Conservation (phyloP, 2,888 invertebrate genomes). For the Philereme transversata region DNA sequence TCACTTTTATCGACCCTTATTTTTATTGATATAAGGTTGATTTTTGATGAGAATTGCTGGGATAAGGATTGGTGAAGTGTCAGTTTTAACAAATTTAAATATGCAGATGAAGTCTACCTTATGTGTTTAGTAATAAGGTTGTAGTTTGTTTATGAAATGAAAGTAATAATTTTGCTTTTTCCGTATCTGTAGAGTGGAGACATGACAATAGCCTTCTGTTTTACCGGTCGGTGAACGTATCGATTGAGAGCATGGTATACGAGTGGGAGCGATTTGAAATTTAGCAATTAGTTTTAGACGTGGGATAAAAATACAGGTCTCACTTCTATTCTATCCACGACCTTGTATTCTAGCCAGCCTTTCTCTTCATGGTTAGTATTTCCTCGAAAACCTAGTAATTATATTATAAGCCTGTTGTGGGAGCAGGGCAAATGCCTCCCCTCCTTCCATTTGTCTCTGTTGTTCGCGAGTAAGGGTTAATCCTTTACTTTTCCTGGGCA, state of each 20-base stretch:
- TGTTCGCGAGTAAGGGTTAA: too few species aligned
- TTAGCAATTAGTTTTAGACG: too few species aligned
- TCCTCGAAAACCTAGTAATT: too few species aligned
- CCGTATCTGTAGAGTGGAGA: slow-evolving; percentile 71
- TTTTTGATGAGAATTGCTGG: slow-evolving; percentile 7
- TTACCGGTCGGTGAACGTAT: slow-evolving; percentile 71
- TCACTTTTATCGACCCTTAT: slow-evolving; percentile 31
- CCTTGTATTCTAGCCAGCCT: too few species aligned
- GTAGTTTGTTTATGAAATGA: slow-evolving; percentile 34
- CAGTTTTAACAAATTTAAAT: slow-evolving; percentile 24
- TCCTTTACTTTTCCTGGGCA: too few species aligned
- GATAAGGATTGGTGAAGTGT: slow-evolving; percentile 16
- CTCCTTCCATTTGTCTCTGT: too few species aligned
- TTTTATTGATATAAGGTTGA: background rate
- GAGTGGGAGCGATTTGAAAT: slow-evolving; percentile 37
- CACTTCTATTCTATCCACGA: too few species aligned
- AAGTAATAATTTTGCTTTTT: slow-evolving; percentile 46
- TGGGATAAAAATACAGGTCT: too few species aligned
- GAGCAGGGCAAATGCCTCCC: too few species aligned
- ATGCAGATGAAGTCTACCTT: slow-evolving; percentile 25
- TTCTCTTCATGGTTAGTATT: too few species aligned
- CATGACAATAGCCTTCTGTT: slow-evolving; percentile 79
- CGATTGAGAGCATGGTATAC: slow-evolving; percentile 38
- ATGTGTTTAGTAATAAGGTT: slow-evolving; percentile 36
- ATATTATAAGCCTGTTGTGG: too few species aligned